phyloP scores from a whole-genome alignment of 2,113 vertebrate species.

The Serinus canaria region DNA sequence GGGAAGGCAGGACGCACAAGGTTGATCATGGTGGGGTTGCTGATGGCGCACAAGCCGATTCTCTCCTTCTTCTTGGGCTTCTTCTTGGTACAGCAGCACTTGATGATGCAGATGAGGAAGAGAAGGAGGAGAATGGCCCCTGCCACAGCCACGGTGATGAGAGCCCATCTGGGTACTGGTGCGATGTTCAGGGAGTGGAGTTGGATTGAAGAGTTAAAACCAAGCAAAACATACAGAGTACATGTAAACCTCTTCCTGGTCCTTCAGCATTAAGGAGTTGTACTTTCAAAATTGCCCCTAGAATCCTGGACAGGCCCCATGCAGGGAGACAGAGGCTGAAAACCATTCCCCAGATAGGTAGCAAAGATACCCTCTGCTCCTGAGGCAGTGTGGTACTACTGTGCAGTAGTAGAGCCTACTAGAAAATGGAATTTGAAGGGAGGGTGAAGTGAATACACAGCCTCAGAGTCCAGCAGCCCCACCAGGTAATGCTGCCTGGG shows the following conservation, averaged over 20 bases:
- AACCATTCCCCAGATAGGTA: not conserved
- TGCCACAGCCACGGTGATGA: conserved; percentile 57
- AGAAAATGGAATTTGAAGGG: not conserved
- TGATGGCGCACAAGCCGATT: conserved; percentile 52
- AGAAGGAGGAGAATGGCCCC: conserved; percentile 67
- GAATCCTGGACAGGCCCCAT: not conserved
- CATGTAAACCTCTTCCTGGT: not conserved
- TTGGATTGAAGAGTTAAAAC: not conserved
- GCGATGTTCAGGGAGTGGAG: not conserved
- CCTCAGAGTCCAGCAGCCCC: not conserved
- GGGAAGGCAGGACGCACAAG: conserved; percentile 65
- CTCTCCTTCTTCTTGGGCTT: conserved; percentile 72
- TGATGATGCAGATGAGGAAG: conserved; percentile 78
- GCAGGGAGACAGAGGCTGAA: not conserved
- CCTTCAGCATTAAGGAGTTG: not conserved
- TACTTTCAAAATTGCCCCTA: not conserved
- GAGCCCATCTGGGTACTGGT: conserved; percentile 84
- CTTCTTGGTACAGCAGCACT: conserved; percentile 78
- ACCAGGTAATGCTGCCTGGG: fast-evolving
- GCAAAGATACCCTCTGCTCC: not conserved
- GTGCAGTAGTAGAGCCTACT: not conserved
- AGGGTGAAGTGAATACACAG: not conserved
- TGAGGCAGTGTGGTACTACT: fast-evolving
- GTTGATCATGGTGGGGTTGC: conserved; percentile 57
- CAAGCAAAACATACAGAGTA: not conserved